Evolutionary conservation across 2,888 invertebrate species (phyloP).

Genomic region (Brachynemurus nebulosus): DNA sequence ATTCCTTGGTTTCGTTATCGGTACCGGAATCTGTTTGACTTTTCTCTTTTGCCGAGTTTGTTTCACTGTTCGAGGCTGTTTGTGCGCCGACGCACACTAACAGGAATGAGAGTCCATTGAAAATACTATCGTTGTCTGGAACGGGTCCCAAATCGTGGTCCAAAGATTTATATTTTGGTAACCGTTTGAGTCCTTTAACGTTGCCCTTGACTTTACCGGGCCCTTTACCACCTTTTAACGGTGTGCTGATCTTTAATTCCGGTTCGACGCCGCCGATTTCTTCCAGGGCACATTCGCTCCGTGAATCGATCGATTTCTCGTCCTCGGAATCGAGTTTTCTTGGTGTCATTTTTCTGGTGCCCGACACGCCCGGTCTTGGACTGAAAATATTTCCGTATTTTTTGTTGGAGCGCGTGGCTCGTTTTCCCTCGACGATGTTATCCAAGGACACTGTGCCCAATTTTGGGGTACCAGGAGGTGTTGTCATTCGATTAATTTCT

Average conservation of each 20-base stretch:
- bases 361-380: slow-evolving; percentile 39
- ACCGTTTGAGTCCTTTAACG: slow-evolving; percentile 36
- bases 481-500: slow-evolving; percentile 22
- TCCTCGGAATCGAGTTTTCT: slow-evolving; percentile 10
- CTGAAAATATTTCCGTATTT: slow-evolving; percentile 35
- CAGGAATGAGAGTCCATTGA: slow-evolving; percentile 41
- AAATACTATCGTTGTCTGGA: slow-evolving; percentile 32
- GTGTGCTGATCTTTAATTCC: slow-evolving; percentile 34
- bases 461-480: slow-evolving; percentile 8
- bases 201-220: slow-evolving; percentile 23
- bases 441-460: slow-evolving; percentile 27
- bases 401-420: slow-evolving; percentile 27
- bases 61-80: slow-evolving; percentile 11
- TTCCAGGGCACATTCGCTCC: slow-evolving; percentile 29
- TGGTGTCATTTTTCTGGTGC: slow-evolving; percentile 20
- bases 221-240: slow-evolving; percentile 9
- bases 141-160: slow-evolving; percentile 42
- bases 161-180: slow-evolving; percentile 35
- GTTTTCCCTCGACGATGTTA: slow-evolving; percentile 36
- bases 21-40: slow-evolving; percentile 34
- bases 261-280: slow-evolving; percentile 37
- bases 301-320: slow-evolving; percentile 12
- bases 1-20: slow-evolving; percentile 40
- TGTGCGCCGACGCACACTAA: slow-evolving; percentile 38
- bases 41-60: slow-evolving; percentile 23